These are phyloP conservation scores for Eufriesea mexicana DNA, from an alignment of 1,140 invertebrate genomes.

Conservation along the genomic window DNA sequence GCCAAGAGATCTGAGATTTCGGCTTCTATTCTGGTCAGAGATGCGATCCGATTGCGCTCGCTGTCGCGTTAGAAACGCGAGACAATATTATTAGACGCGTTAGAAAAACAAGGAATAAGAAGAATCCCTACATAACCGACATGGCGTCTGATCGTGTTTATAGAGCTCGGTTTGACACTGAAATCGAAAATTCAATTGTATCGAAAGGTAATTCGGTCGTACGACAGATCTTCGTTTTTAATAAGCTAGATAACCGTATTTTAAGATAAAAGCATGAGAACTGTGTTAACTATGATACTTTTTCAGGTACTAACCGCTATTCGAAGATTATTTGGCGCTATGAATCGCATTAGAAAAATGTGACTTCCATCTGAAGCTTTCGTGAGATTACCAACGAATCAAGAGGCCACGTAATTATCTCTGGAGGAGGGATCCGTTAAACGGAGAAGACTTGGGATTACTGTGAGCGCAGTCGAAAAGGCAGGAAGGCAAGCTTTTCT, in stretches of 20 bases:
- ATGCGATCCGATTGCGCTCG: constrained; percentile 75
- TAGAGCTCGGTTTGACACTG: neutral
- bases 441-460: constrained; percentile 32
- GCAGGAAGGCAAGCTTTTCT: constrained; percentile 60
- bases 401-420: constrained; percentile 20
- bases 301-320: neutral
- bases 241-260: no score
- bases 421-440: neutral
- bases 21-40: constrained; percentile 74
- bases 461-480: constrained; percentile 40
- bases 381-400: constrained; percentile 18
- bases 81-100: constrained; percentile 79
- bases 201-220: no score
- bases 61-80: constrained; percentile 75
- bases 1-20: constrained; percentile 72
- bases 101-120: constrained; percentile 57
- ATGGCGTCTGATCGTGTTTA: neutral
- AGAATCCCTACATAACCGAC: neutral
- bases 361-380: constrained; percentile 3
- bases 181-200: no score
- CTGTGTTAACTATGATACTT: neutral
- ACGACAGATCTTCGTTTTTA: neutral
- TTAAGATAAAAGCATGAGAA: no score
- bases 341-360: neutral
- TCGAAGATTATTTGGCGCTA: neutral